A percentile compares a stretch with the other conserved stretches of the same genome.
Evolutionary conservation across 2,113 vertebrate species (phyloP).

Genomic region (Sisor rabdophorus): DNA sequence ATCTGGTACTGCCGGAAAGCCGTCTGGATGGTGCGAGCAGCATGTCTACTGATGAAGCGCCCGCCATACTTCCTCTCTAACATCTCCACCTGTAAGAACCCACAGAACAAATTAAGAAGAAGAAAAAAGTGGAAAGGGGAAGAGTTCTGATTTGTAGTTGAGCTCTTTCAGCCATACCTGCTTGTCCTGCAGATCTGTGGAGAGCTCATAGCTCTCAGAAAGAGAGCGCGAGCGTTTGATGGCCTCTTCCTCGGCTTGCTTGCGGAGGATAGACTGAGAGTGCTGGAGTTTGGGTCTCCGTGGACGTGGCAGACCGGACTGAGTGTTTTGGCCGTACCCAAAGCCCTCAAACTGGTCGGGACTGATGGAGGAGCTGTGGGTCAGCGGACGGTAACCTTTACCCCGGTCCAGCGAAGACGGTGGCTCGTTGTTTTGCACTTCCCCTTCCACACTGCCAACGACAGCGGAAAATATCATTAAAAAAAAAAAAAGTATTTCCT

Average conservation of each 20-base stretch:
- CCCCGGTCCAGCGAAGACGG: slow-evolving; percentile 83
- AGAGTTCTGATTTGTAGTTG: not conserved
- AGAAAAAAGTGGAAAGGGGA: not conserved
- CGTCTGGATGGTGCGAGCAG: slow-evolving; percentile 95
- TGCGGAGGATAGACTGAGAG: slow-evolving; percentile 91
- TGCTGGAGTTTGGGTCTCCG: slow-evolving; percentile 92
- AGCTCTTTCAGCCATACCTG: slow-evolving; percentile 72
- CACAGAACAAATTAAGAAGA: not conserved
- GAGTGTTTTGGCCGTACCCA: slow-evolving; percentile 76
- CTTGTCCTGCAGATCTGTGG: slow-evolving; percentile 96
- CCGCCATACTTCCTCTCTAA: slow-evolving; percentile 98
- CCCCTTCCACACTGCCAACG: slow-evolving; percentile 85
- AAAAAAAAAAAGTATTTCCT: not conserved
- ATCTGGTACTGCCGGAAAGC: slow-evolving; percentile 99
- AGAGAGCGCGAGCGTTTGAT: slow-evolving; percentile 94
- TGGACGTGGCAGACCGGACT: slow-evolving; percentile 79
- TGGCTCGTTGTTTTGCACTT: slow-evolving; percentile 81
- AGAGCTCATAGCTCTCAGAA: slow-evolving; percentile 99
- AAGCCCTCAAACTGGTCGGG: slow-evolving; percentile 85
- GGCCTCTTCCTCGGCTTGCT: slow-evolving; percentile 96
- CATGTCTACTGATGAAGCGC: slow-evolving; percentile 95
- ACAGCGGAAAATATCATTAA: not conserved
- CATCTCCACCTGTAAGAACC: slow-evolving; percentile 88
- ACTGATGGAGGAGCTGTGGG: slow-evolving; percentile 81
- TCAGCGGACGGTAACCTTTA: slow-evolving; percentile 78